These are phyloP conservation scores for Steatocranus sp. DNA, from an alignment of 2,797 vertebrate species.

Conservation along the genomic window DNA sequence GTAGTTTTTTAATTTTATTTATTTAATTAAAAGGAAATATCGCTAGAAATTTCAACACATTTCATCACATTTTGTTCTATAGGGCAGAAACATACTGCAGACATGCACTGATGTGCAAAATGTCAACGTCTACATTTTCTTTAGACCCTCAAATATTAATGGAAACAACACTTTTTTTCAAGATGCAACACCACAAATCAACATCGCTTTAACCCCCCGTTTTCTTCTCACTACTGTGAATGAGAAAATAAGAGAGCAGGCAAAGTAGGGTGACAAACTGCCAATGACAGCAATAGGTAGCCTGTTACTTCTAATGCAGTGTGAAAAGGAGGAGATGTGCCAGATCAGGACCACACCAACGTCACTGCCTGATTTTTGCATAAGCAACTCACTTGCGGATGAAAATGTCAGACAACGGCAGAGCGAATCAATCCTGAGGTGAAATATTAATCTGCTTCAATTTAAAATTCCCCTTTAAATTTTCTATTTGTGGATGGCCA, in stretches of 20 bases:
- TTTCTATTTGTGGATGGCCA: conserved; percentile 65
- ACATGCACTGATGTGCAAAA: not conserved
- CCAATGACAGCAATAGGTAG: conserved; percentile 19
- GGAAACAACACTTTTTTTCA: not conserved
- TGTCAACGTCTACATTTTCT: not conserved
- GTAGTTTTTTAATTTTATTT: not conserved
- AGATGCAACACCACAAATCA: conserved; percentile 1
- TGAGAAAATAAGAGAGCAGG: conserved; percentile 25
- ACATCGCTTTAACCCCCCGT: not conserved
- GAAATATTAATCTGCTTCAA: conserved; percentile 77
- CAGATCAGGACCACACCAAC: conserved; percentile 14
- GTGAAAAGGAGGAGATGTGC: conserved; percentile 21
- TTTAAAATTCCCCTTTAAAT: conserved; percentile 80
- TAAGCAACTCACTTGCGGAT: conserved; percentile 34
- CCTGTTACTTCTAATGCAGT: conserved; percentile 27
- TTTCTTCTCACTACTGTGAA: conserved; percentile 3
- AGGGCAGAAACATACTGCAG: not conserved
- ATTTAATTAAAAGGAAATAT: not conserved
- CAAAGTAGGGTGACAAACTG: conserved; percentile 3
- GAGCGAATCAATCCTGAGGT: conserved; percentile 70
- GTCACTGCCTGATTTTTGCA: conserved; percentile 36
- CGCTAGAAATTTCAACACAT: not conserved
- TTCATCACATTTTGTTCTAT: conserved; percentile 18
- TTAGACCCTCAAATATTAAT: not conserved
- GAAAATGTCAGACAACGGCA: conserved; percentile 61